phyloP scores from a whole-genome alignment of 2,888 invertebrate genomes.

The Drosophila pegasa region DNA sequence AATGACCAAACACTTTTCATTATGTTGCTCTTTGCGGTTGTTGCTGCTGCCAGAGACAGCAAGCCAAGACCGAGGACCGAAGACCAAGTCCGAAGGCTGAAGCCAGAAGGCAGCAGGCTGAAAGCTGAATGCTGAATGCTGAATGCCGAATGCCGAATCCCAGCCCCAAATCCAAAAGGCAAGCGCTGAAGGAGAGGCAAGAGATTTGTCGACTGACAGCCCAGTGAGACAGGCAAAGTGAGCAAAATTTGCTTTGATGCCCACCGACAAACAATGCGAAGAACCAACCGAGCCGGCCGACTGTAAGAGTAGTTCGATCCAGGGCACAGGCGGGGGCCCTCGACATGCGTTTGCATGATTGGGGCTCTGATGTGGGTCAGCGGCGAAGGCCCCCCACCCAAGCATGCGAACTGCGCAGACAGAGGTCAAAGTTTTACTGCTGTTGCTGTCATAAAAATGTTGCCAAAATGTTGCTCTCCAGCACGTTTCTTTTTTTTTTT shows the following conservation, averaged over 20 bases:
- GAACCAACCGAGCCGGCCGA: constrained; percentile 21
- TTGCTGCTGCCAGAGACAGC: constrained; percentile 39
- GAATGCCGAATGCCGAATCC: constrained; percentile 25
- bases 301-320: constrained; percentile 35
- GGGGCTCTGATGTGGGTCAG: constrained; percentile 73
- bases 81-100: constrained; percentile 5
- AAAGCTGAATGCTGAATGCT: constrained; percentile 27
- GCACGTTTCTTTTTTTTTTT: constrained; percentile 23
- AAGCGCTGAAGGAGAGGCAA: constrained; percentile 34
- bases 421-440: constrained; percentile 77
- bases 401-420: constrained; percentile 31
- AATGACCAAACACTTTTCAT: constrained; percentile 80
- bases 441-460: constrained; percentile 79
- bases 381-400: constrained; percentile 32
- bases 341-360: constrained; percentile 61
- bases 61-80: constrained; percentile 27
- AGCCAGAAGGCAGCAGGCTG: constrained; percentile 5
- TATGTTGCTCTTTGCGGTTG: constrained; percentile 79
- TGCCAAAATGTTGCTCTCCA: constrained; percentile 59
- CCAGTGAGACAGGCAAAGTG: constrained; percentile 39
- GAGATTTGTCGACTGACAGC: constrained; percentile 58
- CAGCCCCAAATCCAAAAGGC: constrained; percentile 5
- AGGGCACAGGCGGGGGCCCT: constrained; percentile 15
- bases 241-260: constrained; percentile 60
- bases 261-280: constrained; percentile 51